Conservation (phyloP, 1,140 invertebrate genomes). For the Lepidotrigona ventralis region DNA sequence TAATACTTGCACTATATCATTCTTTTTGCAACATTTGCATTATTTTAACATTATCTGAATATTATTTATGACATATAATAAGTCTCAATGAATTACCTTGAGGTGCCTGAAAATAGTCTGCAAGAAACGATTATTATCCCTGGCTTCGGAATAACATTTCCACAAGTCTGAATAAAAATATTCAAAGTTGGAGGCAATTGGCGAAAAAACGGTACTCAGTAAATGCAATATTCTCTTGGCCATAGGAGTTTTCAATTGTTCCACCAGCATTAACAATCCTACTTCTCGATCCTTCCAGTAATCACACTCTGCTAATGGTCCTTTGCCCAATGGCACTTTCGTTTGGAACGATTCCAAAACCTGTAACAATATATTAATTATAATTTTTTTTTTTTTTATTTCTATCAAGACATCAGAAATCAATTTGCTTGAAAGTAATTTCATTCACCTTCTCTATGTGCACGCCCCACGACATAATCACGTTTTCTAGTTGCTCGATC, state of each 20-base stretch:
- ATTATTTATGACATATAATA: not conserved
- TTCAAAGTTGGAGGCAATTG: conserved; percentile 79
- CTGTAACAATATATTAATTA: conserved; percentile 39
- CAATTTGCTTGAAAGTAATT: not conserved
- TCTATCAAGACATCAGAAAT: not conserved
- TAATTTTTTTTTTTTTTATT: not conserved
- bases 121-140: conserved; percentile 92
- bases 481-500: conserved; percentile 82
- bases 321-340: conserved; percentile 83
- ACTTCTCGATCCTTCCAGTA: conserved; percentile 91
- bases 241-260: conserved; percentile 88
- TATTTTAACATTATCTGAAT: no score
- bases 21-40: no score
- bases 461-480: conserved; percentile 83
- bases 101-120: conserved; percentile 90
- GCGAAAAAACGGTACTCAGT: conserved; percentile 80
- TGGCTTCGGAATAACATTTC: conserved; percentile 87
- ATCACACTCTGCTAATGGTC: conserved; percentile 90
- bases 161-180: conserved; percentile 82
- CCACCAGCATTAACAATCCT: conserved; percentile 87
- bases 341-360: conserved; percentile 66
- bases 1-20: no score
- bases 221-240: conserved; percentile 84
- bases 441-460: conserved; percentile 84
- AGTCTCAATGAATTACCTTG: conserved; percentile 79